Conservation (phyloP, 2,113 vertebrate genomes). For the Riparia riparia region DNA sequence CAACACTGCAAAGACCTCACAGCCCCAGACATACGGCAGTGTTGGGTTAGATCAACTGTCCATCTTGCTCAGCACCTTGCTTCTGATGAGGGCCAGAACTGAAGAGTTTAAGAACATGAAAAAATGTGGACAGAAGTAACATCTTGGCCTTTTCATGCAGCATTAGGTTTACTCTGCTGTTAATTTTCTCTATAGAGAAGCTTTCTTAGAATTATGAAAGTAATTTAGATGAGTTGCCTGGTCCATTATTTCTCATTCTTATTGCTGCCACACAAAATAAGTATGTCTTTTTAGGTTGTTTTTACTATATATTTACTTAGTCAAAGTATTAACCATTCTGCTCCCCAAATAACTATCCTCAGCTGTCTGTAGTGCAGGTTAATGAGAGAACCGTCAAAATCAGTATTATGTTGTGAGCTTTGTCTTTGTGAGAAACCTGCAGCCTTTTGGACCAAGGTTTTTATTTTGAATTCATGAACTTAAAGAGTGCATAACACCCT, state of each 20-base stretch:
- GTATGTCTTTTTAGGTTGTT: background rate
- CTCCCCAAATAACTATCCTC: background rate
- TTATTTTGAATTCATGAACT: conserved; percentile 13
- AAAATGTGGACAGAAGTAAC: background rate
- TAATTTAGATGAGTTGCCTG: background rate
- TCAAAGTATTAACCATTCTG: background rate
- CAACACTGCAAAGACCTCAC: background rate
- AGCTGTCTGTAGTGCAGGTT: background rate
- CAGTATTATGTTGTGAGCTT: background rate
- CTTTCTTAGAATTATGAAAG: background rate
- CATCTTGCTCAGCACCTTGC: background rate
- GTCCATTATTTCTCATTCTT: conserved; percentile 19
- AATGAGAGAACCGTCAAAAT: conserved; percentile 13
- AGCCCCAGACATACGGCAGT: background rate
- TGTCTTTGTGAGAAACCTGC: background rate
- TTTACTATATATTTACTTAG: background rate
- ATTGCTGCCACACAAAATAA: conserved; percentile 10
- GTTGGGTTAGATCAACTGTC: background rate
- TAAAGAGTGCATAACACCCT: background rate
- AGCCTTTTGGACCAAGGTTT: conserved; percentile 20
- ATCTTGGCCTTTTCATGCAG: background rate
- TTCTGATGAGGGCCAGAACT: background rate
- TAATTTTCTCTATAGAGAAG: background rate
- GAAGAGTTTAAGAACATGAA: background rate
- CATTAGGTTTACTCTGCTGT: background rate